Evolutionary conservation across 1,140 invertebrate species (phyloP).

Genomic region (Ostrea denselamellosa): DNA sequence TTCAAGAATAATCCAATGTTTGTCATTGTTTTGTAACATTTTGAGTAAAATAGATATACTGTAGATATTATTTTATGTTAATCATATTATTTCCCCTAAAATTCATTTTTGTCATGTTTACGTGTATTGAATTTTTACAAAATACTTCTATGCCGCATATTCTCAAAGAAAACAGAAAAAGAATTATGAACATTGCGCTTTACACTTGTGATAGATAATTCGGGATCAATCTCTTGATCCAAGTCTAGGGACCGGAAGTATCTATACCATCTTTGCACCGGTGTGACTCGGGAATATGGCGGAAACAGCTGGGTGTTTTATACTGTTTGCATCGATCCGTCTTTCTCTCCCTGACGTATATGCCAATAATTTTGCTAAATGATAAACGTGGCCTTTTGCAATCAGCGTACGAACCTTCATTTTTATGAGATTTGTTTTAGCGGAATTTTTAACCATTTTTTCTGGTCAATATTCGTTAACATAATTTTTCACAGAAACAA

Average conservation of each 20-base stretch:
- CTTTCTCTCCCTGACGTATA: constrained; percentile 25
- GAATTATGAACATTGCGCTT: not conserved
- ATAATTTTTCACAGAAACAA: constrained; percentile 34
- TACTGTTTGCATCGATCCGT: constrained; percentile 35
- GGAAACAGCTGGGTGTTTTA: constrained; percentile 36
- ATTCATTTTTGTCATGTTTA: too few relatives aligned
- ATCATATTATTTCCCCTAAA: too few relatives aligned
- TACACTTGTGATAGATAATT: not conserved
- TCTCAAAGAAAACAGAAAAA: too few relatives aligned
- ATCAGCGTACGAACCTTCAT: constrained; percentile 31
- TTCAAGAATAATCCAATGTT: too few relatives aligned
- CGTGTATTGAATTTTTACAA: too few relatives aligned
- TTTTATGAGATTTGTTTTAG: constrained; percentile 36
- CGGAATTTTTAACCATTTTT: constrained; percentile 38
- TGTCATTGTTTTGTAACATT: too few relatives aligned
- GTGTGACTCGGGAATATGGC: not conserved
- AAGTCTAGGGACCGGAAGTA: constrained; percentile 22
- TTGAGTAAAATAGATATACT: too few relatives aligned
- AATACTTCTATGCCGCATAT: too few relatives aligned
- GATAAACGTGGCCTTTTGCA: constrained; percentile 33
- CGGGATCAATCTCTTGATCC: constrained; percentile 23
- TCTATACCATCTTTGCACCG: constrained; percentile 32
- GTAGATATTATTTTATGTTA: too few relatives aligned
- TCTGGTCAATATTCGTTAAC: constrained; percentile 32
- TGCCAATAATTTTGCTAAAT: constrained; percentile 38